Base-by-base conservation (phyloP, 2,113 vertebrate species). In the Gallinago jamesoni region DNA sequence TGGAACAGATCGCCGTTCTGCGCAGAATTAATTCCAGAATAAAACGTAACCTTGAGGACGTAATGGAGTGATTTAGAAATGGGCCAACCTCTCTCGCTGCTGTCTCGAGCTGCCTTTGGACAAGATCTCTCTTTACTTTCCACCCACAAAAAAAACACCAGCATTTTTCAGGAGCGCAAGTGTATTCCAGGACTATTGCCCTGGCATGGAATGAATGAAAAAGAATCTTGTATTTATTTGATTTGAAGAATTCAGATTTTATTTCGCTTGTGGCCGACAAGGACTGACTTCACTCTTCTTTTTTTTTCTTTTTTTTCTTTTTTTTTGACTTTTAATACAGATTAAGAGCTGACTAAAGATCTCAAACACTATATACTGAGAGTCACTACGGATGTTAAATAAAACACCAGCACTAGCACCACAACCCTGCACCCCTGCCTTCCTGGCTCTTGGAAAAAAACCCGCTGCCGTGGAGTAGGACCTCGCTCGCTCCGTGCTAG, bases 311-410 rank as follows among this genome's bases (percentile, higher is more conserved):
- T 9, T 10, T 8, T 35, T 4, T 12, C 10, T 25, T 50, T 77
- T 55, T 57, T 81, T 80, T 75, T 69, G 18, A 67, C 35, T 96
- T 95, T 82, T 96, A 95, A 90, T 98, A 97, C 86, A 94, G 82
- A 96, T 93, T 95, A 97, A 98, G 97, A 97, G 95, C 97, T 96
- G 95, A 97, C 91, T 98, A 89, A 97, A 96, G 91, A 87, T 96
- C 96, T 95, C 91, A 92, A 97, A 98, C 90, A 91, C 96, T 97
- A 97, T 90, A 98, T 96, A 98, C 95, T 94, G 97, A 97, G 97
- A 96, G 91, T 96, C 82, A 95, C 92, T 96, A 94, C 5, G 4
- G 91, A 37, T 87, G 96, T 95, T 97, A 92, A 95, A 96, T 97
- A 98, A 91, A 93, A 94, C 56, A 70, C 55, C 92, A 70, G 89